Evolutionary conservation across 2,797 vertebrate genomes (phyloP), one percentile per base, ranked within the genome.

Genomic region (Pseudomugil gertrudae): DNA sequence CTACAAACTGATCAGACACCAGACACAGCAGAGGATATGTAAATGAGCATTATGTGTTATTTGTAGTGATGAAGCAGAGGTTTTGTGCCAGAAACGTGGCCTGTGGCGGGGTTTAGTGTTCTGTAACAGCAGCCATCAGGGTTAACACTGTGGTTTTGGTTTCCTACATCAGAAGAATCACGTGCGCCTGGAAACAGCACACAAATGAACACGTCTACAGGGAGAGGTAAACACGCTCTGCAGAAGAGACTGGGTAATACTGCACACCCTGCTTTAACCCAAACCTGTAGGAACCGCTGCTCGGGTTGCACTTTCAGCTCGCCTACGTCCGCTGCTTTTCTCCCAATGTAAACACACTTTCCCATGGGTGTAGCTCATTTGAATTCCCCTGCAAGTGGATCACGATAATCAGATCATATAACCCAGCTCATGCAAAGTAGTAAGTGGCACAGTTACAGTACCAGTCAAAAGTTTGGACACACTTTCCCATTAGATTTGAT

Each of bases 301-400:
- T 40, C 30, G 15, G 51, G 58, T 56, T 72, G 36, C 23, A 76
- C 57, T 78, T 80, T 78, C 58, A 52, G 53, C 75, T 36, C 53
- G 47, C 71, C 26, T 65, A 21, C 59, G 19, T 36, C 29, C 11
- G 47, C 52, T 40, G 50, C 64, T 30, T 8, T 58, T 7, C 66
- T 68, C 83, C 77, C 27, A 68, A 72, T 81, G 83, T 85, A 86
- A 88, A 90, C 85, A 84, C 35, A 6, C 67, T 71, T 65, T 63
- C 60, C 65, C 36, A 72, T 72, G 56, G 59, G 68, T 38, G 63
- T 5, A 62, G 67, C 73, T 84, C 80, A 77, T 88, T 86, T 86
- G 66, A 87, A 88, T 87, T 57, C 53, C 70, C 63, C 66, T 56
- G 55, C 52, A 72, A 75, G 43, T 66, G 80, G 79, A 65, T 68